phyloP scores from a whole-genome alignment of 1,140 invertebrate genomes.

The Steinernema feltiae region DNA sequence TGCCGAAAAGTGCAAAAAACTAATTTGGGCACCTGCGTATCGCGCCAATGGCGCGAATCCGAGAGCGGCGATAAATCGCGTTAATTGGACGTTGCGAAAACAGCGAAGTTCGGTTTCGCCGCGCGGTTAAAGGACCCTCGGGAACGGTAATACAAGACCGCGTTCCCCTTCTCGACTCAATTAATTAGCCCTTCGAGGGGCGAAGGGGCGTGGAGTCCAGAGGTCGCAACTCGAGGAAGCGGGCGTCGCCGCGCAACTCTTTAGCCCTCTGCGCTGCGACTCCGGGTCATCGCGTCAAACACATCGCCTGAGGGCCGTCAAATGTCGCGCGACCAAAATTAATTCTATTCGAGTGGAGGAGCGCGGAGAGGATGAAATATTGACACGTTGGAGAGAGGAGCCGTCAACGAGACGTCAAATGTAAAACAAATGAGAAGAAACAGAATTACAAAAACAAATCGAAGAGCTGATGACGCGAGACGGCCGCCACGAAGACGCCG shows the following conservation, averaged over 20 bases:
- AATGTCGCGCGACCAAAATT: neutral
- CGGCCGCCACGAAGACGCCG: neutral
- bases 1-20: neutral
- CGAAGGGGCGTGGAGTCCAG: neutral
- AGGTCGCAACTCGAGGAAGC: neutral
- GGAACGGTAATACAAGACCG: neutral
- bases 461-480: neutral
- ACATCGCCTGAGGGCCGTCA: neutral
- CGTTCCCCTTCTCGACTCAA: neutral
- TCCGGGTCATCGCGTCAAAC: neutral
- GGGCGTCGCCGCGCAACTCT: neutral
- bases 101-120: neutral
- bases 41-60: neutral
- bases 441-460: neutral
- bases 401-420: neutral
- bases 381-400: conserved; percentile 1
- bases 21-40: neutral
- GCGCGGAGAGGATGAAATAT: neutral
- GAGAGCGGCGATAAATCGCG: neutral
- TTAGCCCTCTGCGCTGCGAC: too few relatives aligned
- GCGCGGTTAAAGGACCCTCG: neutral
- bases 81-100: neutral
- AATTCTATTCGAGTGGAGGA: neutral
- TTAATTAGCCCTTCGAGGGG: neutral
- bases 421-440: neutral